Conservation (phyloP, 2,113 vertebrate species). For the Struthio camelus region DNA sequence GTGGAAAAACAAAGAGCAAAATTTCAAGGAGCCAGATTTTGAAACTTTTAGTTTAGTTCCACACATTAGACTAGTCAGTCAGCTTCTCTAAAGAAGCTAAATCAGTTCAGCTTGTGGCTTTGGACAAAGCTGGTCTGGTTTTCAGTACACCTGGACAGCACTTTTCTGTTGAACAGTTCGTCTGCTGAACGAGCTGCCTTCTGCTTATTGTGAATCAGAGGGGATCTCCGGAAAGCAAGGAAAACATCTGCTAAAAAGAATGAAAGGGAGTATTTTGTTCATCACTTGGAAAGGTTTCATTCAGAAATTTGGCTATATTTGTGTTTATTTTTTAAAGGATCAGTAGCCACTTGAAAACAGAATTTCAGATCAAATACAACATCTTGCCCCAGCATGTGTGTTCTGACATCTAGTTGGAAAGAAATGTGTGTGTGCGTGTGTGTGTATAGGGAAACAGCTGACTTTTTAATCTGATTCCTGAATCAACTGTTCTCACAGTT, state of each 20-base stretch:
- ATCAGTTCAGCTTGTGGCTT: neutral
- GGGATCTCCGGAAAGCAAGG: neutral
- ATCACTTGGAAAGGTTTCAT: neutral
- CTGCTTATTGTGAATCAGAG: neutral
- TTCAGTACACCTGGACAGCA: neutral
- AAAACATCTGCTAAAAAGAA: neutral
- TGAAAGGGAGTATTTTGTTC: neutral
- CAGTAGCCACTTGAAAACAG: neutral
- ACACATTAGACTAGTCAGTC: neutral
- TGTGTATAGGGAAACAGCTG: neutral
- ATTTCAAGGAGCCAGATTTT: neutral
- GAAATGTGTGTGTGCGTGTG: neutral
- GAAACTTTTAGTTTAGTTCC: neutral
- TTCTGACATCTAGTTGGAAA: neutral
- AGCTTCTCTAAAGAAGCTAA: neutral
- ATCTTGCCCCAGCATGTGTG: neutral
- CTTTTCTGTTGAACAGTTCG: neutral
- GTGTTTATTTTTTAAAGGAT: neutral
- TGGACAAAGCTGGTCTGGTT: neutral
- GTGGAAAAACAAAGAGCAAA: neutral
- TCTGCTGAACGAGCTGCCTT: neutral
- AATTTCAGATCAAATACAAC: neutral
- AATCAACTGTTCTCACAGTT: neutral
- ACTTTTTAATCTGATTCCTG: neutral
- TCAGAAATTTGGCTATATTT: neutral